These are phyloP conservation scores for Harpagus bidentatus DNA, from an alignment of 2,113 vertebrate species.

Conservation along the genomic window DNA sequence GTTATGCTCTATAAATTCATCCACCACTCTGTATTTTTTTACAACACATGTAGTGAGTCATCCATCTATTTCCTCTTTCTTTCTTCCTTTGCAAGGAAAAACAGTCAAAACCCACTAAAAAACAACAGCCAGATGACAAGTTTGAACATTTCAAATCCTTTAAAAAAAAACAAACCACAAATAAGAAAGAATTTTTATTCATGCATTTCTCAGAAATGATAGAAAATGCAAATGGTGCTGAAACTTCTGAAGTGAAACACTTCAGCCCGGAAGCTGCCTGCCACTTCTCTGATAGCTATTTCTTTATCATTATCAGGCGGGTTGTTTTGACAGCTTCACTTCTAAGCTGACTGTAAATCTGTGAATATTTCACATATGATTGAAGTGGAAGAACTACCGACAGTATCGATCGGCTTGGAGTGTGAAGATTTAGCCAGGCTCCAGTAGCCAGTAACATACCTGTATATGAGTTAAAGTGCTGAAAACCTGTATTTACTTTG, in stretches of 20 bases:
- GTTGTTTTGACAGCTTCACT: constrained; percentile 12
- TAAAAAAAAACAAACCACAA: not conserved
- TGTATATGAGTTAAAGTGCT: not conserved
- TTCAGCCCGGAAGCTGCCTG: not conserved
- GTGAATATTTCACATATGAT: not conserved
- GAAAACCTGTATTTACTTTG: not conserved
- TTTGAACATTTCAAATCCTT: not conserved
- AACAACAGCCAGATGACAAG: not conserved
- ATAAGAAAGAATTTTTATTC: not conserved
- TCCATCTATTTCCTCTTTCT: not conserved
- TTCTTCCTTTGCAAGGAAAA: not conserved
- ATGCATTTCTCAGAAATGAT: not conserved
- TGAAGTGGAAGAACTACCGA: not conserved
- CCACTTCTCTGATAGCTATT: not conserved
- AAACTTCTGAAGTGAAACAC: not conserved
- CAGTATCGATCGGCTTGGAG: not conserved
- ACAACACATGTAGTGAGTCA: not conserved
- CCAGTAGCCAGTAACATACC: not conserved
- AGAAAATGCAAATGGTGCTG: not conserved
- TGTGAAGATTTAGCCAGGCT: not conserved
- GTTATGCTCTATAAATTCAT: not conserved
- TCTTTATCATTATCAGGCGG: not conserved
- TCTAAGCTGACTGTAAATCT: not conserved
- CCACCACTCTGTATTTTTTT: not conserved
- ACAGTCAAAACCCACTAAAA: not conserved